Evolutionary conservation across 2,113 vertebrate genomes (phyloP).

Genomic region (Chamaetylas fuelleborni): DNA sequence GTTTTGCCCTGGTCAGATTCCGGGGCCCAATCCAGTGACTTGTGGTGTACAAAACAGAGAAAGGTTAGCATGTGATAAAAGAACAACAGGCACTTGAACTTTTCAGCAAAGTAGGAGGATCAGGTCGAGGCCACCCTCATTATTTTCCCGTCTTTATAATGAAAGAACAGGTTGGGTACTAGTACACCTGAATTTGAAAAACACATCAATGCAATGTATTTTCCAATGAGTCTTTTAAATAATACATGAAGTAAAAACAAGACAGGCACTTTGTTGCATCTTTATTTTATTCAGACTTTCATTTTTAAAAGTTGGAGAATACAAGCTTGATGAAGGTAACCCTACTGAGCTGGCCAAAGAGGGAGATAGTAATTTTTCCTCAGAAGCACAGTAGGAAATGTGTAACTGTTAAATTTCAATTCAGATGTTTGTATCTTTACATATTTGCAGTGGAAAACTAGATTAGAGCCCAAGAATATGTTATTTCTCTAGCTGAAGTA

Average conservation of each 20-base stretch:
- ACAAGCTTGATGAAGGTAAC: neutral
- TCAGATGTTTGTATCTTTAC: neutral
- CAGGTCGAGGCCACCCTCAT: neutral
- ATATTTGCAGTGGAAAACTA: neutral
- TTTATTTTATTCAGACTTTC: neutral
- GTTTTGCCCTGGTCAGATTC: neutral
- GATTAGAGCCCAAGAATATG: neutral
- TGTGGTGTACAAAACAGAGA: neutral
- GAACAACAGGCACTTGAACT: neutral
- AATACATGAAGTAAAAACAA: neutral
- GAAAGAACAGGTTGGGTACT: neutral
- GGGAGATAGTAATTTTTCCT: neutral
- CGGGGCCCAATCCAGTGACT: neutral
- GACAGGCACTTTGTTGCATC: neutral
- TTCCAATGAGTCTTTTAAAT: neutral
- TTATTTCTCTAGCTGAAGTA: neutral
- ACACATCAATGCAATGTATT: accelerated
- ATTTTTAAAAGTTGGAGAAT: neutral
- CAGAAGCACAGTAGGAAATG: neutral
- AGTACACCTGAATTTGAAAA: neutral
- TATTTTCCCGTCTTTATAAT: neutral
- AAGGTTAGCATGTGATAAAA: neutral
- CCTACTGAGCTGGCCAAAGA: neutral
- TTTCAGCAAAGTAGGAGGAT: neutral
- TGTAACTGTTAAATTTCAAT: neutral